A percentile compares a stretch with the other conserved stretches of the same genome.
Conservation (phyloP, 2,113 vertebrate genomes). For the Prionailurus viverrinus region DNA sequence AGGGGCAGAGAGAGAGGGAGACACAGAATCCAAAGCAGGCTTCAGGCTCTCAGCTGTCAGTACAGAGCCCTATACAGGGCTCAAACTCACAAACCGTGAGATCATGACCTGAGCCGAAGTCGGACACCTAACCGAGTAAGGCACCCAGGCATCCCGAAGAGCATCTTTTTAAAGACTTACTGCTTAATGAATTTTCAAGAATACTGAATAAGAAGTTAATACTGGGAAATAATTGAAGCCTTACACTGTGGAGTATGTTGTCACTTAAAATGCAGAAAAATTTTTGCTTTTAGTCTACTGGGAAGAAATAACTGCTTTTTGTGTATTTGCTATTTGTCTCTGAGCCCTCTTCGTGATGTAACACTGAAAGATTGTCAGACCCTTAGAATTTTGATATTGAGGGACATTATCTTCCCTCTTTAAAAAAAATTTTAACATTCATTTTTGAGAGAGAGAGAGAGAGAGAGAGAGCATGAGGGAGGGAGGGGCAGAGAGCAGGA, state of each 20-base stretch:
- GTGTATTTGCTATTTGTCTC: not conserved
- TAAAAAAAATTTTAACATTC: not conserved
- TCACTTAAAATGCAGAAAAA: not conserved
- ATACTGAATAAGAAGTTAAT: slow-evolving; percentile 9
- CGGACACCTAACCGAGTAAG: no score
- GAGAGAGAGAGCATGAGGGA: no score
- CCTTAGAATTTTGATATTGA: slow-evolving; percentile 25
- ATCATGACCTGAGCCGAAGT: no score
- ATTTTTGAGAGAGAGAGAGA: no score
- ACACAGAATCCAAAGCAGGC: no score
- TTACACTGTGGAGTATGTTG: not conserved
- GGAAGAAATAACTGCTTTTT: not conserved
- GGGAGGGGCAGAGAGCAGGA: no score
- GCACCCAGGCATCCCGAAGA: not conserved
- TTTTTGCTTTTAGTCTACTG: slow-evolving; percentile 3
- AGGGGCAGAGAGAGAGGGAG: no score
- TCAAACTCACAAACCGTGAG: no score
- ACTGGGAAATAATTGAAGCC: not conserved
- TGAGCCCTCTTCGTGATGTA: not conserved
- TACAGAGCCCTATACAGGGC: no score
- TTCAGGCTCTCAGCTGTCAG: no score
- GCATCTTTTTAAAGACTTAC: slow-evolving; percentile 4
- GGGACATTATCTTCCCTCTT: not conserved
- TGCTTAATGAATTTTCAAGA: slow-evolving; percentile 3
- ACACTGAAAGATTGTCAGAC: not conserved